Conservation (phyloP, 2,888 invertebrate genomes). For the Lithophane ornitopus region DNA sequence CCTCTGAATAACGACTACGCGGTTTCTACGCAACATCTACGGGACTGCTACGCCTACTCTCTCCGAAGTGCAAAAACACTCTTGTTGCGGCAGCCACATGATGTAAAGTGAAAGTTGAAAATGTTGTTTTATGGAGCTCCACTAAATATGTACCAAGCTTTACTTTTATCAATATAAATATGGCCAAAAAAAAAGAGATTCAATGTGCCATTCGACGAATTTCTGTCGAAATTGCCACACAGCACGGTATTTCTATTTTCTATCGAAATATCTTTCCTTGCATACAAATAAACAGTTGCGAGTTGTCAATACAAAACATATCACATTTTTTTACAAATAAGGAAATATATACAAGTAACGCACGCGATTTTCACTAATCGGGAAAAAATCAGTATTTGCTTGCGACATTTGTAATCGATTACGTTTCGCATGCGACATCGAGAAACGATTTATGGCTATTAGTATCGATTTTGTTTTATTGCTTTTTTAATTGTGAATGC, state of each 20-base stretch:
- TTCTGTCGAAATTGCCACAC: not conserved
- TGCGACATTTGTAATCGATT: slow-evolving; percentile 53
- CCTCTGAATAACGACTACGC: not conserved
- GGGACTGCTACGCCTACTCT: not conserved
- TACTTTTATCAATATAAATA: not conserved
- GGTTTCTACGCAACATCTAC: not conserved
- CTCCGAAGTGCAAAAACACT: not conserved
- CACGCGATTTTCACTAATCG: slow-evolving; percentile 53
- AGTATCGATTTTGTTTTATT: slow-evolving; percentile 48
- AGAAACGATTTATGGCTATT: slow-evolving; percentile 48
- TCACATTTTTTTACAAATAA: slow-evolving; percentile 36
- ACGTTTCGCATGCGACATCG: slow-evolving; percentile 56
- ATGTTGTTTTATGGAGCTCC: too few species aligned
- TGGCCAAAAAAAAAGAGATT: not conserved
- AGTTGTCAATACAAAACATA: slow-evolving; percentile 11
- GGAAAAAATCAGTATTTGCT: slow-evolving; percentile 49
- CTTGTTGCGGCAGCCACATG: not conserved
- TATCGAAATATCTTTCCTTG: not conserved
- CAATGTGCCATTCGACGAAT: not conserved
- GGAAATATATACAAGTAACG: slow-evolving; percentile 15
- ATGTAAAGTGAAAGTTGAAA: too few species aligned
- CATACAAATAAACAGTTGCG: slow-evolving; percentile 6
- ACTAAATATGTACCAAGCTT: not conserved
- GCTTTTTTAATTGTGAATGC: slow-evolving; percentile 45
- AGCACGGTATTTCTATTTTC: not conserved